These are phyloP conservation scores for Aromia moschata DNA, from an alignment of 2,888 invertebrate species.

Conservation along the genomic window DNA sequence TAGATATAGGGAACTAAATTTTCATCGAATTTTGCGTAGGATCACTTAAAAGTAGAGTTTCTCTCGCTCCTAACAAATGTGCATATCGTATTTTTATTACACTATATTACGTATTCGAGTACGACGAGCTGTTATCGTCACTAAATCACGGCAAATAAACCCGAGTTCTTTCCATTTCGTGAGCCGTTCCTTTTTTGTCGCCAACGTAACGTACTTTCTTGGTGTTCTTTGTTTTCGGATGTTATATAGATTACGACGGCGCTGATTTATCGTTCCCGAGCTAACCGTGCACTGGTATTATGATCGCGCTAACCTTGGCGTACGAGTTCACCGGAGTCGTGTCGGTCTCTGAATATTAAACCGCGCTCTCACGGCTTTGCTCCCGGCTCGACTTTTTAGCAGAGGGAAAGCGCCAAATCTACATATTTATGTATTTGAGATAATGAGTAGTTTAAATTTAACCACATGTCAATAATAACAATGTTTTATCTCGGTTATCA, in stretches of 20 bases:
- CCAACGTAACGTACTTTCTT: constrained; percentile 10
- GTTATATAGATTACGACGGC: constrained; percentile 15
- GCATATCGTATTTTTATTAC: neutral
- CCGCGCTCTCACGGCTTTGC: constrained; percentile 7
- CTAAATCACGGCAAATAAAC: neutral
- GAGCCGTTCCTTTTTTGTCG: neutral
- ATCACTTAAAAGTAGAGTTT: no score
- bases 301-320: constrained; percentile 21
- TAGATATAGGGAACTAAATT: no score
- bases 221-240: constrained; percentile 13
- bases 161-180: neutral
- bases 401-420: no score
- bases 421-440: no score
- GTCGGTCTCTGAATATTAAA: constrained; percentile 27
- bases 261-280: constrained; percentile 17
- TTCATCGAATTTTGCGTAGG: no score
- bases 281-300: constrained; percentile 10
- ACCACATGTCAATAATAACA: no score
- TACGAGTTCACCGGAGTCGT: constrained; percentile 13
- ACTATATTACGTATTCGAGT: neutral
- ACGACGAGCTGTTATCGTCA: neutral
- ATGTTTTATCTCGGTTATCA: no score
- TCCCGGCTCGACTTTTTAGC: neutral
- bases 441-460: no score
- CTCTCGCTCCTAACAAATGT: no score